phyloP scores from a whole-genome alignment of 2,797 vertebrate genomes.

The Gobionotothen gibberifrons region DNA sequence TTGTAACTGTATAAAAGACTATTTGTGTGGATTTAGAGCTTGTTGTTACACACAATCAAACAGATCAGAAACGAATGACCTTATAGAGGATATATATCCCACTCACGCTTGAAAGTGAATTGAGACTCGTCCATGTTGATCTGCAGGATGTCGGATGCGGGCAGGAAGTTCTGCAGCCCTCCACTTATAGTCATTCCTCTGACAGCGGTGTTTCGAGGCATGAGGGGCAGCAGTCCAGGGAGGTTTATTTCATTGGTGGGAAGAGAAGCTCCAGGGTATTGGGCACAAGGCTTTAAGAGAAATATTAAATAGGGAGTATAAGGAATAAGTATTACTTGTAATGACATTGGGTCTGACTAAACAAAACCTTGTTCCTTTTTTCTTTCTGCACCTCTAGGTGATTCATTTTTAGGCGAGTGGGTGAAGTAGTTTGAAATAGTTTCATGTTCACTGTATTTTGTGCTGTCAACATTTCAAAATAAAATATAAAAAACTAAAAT shows the following conservation, averaged over 20 bases:
- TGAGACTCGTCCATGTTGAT: slow-evolving; percentile 77
- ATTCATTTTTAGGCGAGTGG: no score
- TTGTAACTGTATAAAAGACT: not conserved
- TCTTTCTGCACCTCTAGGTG: no score
- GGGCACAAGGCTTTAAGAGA: slow-evolving; percentile 46
- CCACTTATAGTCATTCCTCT: slow-evolving; percentile 74
- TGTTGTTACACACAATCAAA: not conserved
- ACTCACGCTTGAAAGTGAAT: slow-evolving; percentile 73
- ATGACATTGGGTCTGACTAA: no score
- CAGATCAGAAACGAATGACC: not conserved
- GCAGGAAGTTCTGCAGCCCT: slow-evolving; percentile 73
- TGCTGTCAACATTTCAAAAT: no score
- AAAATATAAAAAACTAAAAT: not conserved
- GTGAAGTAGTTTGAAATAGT: no score
- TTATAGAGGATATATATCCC: slow-evolving; percentile 2
- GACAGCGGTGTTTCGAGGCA: slow-evolving; percentile 71
- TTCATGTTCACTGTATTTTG: no score
- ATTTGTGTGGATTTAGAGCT: not conserved
- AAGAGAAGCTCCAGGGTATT: slow-evolving; percentile 66
- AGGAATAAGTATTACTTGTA: slow-evolving; percentile 4
- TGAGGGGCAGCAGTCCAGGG: slow-evolving; percentile 71
- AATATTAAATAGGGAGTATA: slow-evolving; percentile 14
- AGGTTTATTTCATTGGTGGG: slow-evolving; percentile 73
- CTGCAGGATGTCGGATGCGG: slow-evolving; percentile 66
- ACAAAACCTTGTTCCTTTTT: no score